Evolutionary conservation across 2,888 invertebrate genomes (phyloP), one percentile per base, ranked within the genome.

Genomic region (Hydriomena furcata): DNA sequence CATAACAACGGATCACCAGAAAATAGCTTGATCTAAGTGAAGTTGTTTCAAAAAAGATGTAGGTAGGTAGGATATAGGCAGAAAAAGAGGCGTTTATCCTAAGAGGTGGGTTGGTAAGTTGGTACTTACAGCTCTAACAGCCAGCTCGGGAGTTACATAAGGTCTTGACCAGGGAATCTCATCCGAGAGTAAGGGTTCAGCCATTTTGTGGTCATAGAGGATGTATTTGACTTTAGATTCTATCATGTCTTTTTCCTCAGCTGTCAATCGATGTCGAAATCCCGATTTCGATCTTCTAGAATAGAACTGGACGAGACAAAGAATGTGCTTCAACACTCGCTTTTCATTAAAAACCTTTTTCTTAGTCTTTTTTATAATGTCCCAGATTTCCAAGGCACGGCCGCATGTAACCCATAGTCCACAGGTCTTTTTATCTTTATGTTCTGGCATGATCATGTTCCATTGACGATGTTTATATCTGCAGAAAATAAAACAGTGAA

Each of bases 391-490:
- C 3, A 87, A 49, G 27, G 80, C 73, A 1, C 81, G 76, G 12
- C 65, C 56, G 1, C 76, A 63, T 0, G 71, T 72, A 5, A 89
- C 64, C 88, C 88, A 89, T 1, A 85, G 57, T 0, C 76, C 73
- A 3, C 64, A 61, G 17, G 63, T 47, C 41, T 73, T 80, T 34
- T 69, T 73, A 25, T 67, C 66, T 43, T 78, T 74, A 49, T 80
- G 70, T 48, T 87, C 85, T 52, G 73, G 79, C 5, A 86, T 31
- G 52, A 87, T 84, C 71, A 84, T 79, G 37, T 75, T 78, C 89
- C 88, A 89, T 20, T 71, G 72, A 0, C 87, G 79, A 47, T 84
- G 84, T 61, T 76, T 81, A 48, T 65, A 82, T 56, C 89, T 88
- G 56, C 41, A 49, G 24, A 4, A 28, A 17, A 10, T 5, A 21